Base-by-base conservation (phyloP, 2,797 vertebrate species). In the Tarsius wallacei region DNA sequence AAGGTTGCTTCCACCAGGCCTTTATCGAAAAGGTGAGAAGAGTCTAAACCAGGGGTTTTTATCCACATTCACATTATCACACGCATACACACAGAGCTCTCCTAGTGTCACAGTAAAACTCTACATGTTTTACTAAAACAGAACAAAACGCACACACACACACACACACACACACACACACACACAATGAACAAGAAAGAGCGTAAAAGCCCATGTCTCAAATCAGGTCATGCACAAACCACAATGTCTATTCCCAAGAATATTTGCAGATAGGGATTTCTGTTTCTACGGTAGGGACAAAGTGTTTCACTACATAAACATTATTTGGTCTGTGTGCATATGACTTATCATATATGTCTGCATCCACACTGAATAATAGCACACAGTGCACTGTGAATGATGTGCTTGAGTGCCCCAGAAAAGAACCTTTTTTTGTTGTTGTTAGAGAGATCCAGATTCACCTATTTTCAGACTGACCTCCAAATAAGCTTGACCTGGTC, bases 381-480 rank as follows among this genome's bases (percentile, higher is more conserved):
- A n/a, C n/a, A 66, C 42, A 36, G 63, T 81, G 51, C 33, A 24
- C 51, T 42, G 76, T 86, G 36, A 95, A 87, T 55, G 91, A 91
- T 36, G 57, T 26, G 42, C 63, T 74, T 19, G 53, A 94, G 31
- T 76, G 63, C 36, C 94, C 90, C 81, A 81, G 70, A 93, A 96
- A 98, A 68, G 77, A 55, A 42, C 42, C 70, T 42, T 55, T 93
- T 89, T 71, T 87, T 51, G 10, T 87, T 64, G 94, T 95, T 77
- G 21, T 73, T 76, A 70, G 28, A 93, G 53, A 96, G n/a, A 68
- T 74, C 80, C 80, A 84, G 51, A 81, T 83, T 94, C 94, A 87
- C 82, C 94, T 87, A 36, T 91, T 97, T 93, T 93, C 91, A 92
- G 77, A 90, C 13, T 68, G 66, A 87, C 63, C 84, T 95, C 91